Evolutionary conservation across 2,113 vertebrate species (phyloP).

Genomic region (Callospermophilus lateralis): DNA sequence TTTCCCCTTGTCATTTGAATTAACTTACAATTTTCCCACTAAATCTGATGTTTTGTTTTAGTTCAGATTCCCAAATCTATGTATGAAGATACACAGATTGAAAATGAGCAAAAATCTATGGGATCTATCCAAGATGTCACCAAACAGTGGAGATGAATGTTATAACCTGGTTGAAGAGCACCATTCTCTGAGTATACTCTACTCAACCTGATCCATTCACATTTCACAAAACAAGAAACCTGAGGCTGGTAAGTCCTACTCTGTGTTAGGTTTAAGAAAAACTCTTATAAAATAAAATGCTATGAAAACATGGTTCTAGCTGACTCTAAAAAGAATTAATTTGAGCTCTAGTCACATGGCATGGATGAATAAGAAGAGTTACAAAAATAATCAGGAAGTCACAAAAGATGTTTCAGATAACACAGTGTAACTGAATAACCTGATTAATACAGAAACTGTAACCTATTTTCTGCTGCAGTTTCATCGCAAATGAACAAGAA

Average conservation of each 20-base stretch:
- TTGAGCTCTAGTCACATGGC: neutral
- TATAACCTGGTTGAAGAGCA: neutral
- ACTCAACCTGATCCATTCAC: neutral
- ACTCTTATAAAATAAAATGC: neutral
- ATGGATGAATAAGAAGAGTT: neutral
- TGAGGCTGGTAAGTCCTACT: neutral
- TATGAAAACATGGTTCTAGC: neutral
- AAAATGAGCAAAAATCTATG: neutral
- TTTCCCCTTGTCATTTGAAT: neutral
- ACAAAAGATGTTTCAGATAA: neutral
- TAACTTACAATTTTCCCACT: neutral
- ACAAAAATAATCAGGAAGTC: neutral
- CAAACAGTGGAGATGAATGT: neutral
- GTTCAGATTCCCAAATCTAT: neutral
- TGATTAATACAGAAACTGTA: neutral
- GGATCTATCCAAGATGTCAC: neutral
- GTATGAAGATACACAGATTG: neutral
- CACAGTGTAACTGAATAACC: neutral
- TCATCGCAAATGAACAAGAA: neutral
- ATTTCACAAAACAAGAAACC: neutral
- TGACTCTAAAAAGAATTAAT: neutral
- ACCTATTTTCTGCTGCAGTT: neutral
- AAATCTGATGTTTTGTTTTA: neutral
- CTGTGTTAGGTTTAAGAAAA: neutral
- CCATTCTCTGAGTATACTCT: neutral